Base-by-base conservation (phyloP, 2,888 invertebrate genomes). In the Abscondita cerata region DNA sequence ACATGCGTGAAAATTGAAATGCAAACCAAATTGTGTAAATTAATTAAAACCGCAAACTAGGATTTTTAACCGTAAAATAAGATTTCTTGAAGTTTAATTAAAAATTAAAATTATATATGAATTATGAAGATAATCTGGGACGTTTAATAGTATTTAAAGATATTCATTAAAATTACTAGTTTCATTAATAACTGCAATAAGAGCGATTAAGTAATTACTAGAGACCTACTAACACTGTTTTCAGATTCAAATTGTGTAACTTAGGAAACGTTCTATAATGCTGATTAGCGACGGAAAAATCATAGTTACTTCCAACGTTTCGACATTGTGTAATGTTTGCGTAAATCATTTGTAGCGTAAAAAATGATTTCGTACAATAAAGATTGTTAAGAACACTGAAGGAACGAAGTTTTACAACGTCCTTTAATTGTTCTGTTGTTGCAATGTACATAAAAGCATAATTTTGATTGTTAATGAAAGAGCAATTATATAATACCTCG, bases 221-320 rank as follows among this genome's bases (percentile, higher is more conserved):
- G 12, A 59, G 54, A 59, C 59, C 59, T 31, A 59, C 53, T 59
- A 36, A 59, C 59, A 59, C 38, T 59, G 36, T 52, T 59, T 53
- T 15, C 11, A 20, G 40, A 18, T 36, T 36, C 15, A 54, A 36
- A 19, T 59, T 47, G 33, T 19, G 59, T 46, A 59, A 59, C 50
- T 41, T 40, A 54, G 59, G 59, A 59, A 59, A 50, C 36, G 41
- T 54, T 54, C 48, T 48, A 54, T 54, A 59, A 53, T 36, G 50
- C 59, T 54, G 59, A 59, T 54, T 59, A 50, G 44, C 40, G 54
- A 54, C 31, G 54, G 53, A 46, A 59, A 20, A 18, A 19, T 13
- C 19, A 18, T 44, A 5, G 4, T 36, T 36, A 15, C 40, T 13
- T 3, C 6, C 15, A 40, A 4, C 8, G 15, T 13, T 40, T 15